Conservation (phyloP, 2,888 invertebrate species). For the Diogma glabrata region DNA sequence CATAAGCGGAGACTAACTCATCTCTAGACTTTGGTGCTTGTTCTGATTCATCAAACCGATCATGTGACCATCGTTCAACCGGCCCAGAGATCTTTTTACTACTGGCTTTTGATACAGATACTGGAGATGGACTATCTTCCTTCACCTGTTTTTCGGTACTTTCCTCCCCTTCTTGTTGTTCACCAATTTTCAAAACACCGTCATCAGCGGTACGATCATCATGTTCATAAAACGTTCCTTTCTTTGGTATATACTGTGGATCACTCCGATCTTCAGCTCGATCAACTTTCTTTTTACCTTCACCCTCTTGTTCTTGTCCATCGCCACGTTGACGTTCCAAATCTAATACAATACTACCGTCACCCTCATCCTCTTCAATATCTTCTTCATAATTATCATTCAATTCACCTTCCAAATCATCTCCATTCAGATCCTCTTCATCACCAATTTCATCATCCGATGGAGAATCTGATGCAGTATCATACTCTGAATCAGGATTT, state of each 20-base stretch:
- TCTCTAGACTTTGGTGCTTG: constrained; percentile 79
- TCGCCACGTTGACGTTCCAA: constrained; percentile 57
- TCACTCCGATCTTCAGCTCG: constrained; percentile 91
- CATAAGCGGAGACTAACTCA: constrained; percentile 76
- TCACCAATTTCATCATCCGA: constrained; percentile 17
- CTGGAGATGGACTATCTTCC: constrained; percentile 27
- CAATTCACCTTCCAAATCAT: constrained; percentile 9
- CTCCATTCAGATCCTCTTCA: constrained; percentile 18
- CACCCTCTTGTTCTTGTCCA: constrained; percentile 45
- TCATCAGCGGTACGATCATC: constrained; percentile 77
- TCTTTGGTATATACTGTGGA: constrained; percentile 93
- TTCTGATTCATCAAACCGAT: constrained; percentile 44
- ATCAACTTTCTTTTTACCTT: constrained; percentile 64
- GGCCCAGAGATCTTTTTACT: too few relatives aligned
- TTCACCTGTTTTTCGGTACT: constrained; percentile 13
- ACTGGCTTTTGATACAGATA: constrained; percentile 31
- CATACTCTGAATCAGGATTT: constrained; percentile 36
- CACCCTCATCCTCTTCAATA: constrained; percentile 17
- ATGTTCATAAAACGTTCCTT: constrained; percentile 93
- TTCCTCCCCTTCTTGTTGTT: constrained; percentile 13
- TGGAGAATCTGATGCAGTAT: constrained; percentile 36
- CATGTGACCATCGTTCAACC: constrained; percentile 71
- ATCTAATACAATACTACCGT: constrained; percentile 15
- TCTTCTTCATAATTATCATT: constrained; percentile 18
- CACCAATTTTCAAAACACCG: constrained; percentile 9